Base-by-base conservation (phyloP, 2,888 invertebrate genomes). In the Pterostichus madidus region DNA sequence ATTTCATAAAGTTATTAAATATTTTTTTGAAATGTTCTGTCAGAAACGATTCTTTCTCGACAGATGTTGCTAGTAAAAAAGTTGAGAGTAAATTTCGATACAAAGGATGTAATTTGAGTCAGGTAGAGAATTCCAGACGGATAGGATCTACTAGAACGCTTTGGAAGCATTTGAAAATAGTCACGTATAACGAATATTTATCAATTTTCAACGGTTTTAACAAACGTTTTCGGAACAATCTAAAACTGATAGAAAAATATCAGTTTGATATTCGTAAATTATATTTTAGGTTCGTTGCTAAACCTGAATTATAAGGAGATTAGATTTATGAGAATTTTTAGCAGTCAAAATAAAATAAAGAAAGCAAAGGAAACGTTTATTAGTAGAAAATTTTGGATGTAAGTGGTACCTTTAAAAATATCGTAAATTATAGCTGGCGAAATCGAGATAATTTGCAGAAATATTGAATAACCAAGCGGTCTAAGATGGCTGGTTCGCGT, bases 101-200 rank as follows among this genome's bases (percentile, higher is more conserved):
- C 59, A 64, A 64, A 64, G 64, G 64, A 64, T 64, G 64, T 64
- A 64, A 64, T 64, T 64, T 64, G 64, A 64, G 35, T 6, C 64
- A 64, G 64, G 64, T 64, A 64, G 64, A 64, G 13, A 35, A 64
- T 64, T 64, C 35, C 35, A n/a, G 59, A 59, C 24, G 24, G 3
- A 24, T 39, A 39, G 39, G 11, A 31, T 61, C 61, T 61, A 32
- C 61, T 61, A 32, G 35, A 64, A 35, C 32, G 64, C 64, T 35
- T 35, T 64, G 64, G 13, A 61, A 59, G n/a, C 35, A 64, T 11
- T 35, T 64, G n/a, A 64, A 59, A 64, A 64, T 64, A 35, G 64
- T 64, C 64, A 64, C 64, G 64, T 35, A 64, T 2, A 11, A 59
- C 32, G 35, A 64, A 7, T 64, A 32, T 64, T 64, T 64, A 64